Base-by-base conservation (phyloP, 2,113 vertebrate species). In the Dromiciops gliroides region DNA sequence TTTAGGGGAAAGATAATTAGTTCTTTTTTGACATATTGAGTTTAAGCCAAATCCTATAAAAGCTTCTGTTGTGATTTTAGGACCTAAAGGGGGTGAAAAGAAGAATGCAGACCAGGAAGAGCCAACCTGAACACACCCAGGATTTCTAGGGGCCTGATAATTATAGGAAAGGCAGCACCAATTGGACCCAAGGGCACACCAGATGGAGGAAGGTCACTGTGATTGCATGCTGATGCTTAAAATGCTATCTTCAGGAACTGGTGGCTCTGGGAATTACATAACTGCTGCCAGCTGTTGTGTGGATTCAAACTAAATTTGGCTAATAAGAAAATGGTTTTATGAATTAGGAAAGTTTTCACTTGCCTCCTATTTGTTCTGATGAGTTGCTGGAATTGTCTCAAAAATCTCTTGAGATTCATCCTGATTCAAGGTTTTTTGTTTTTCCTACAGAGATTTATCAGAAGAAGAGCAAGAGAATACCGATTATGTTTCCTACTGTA, bases 201-300 rank as follows among this genome's bases (percentile, higher is more conserved):
- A 94, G 53, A 90, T 89, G 93, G 95, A 89, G 26, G 60, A 48
- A 94, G 94, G 56, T 94, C 89, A 89, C 67, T 89, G 94, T 50
- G 93, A 96, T 96, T 95, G 89, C 25, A 93, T 91, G 92, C 19
- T 48, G 89, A 91, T 95, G 90, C 94, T 97, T 97, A 94, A 95
- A 95, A 67, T 51, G 51, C 94, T 94, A 19, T 93, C 94, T 97
- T 95, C 67, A 90, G 93, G 90, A 96, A 47, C 24, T 51, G 37
- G 93, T 50, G 14, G 14, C 94, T 92, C 83, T 93, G 19, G 94
- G 94, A 95, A 94, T 95, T 96, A 28, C 89, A 94, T 91, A 12
- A 94, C 91, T 49, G 83, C 12, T 90, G 93, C 51, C 94, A 95
- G 95, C 97, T 97, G 94, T 92, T 90, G 51, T 93, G 56, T 90